phyloP scores from a whole-genome alignment of 1,140 invertebrate species.

The Rhagoletis pomonella region DNA sequence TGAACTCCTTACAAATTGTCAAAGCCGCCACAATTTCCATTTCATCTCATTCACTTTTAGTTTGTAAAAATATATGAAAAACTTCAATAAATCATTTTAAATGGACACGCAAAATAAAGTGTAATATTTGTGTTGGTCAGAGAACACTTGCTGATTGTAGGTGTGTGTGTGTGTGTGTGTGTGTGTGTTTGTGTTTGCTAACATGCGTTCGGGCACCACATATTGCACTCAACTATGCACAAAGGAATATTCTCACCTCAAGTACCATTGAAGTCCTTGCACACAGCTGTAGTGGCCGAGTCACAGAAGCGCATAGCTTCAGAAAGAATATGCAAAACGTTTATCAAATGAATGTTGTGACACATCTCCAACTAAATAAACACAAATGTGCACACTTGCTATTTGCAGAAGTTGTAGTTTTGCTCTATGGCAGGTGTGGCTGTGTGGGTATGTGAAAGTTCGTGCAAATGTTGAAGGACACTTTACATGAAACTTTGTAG shows the following conservation, averaged over 20 bases:
- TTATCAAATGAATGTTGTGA: background rate
- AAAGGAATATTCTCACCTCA: background rate
- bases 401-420: background rate
- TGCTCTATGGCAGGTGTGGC: background rate
- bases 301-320: no score
- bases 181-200: no score
- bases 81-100: background rate
- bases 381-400: slow-evolving; percentile 11
- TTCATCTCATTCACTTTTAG: background rate
- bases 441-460: no score
- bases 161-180: no score
- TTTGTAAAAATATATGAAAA: background rate
- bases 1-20: no score
- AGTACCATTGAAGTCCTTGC: slow-evolving; percentile 13
- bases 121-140: no score
- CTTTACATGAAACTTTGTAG: background rate
- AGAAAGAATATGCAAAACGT: background rate
- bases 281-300: background rate
- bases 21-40: background rate
- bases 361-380: background rate
- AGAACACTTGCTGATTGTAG: no score
- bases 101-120: background rate
- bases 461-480: background rate
- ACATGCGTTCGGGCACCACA: background rate
- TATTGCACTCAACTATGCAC: background rate